Evolutionary conservation across 2,113 vertebrate species (phyloP), one percentile per base, ranked within the genome.

Genomic region (Puntigrus tetrazona): DNA sequence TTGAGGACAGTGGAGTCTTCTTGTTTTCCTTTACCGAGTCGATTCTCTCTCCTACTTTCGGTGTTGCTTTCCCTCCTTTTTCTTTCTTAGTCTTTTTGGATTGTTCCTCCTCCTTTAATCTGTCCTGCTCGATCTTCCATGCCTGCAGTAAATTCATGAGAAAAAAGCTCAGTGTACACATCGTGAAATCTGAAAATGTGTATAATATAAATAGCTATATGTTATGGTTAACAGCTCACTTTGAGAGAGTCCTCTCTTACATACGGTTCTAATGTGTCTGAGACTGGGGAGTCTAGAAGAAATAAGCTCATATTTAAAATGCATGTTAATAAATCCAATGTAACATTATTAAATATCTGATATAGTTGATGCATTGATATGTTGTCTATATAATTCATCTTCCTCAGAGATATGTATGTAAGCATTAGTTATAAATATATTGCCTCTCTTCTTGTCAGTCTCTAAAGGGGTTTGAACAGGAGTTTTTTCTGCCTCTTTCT

Each of bases 121-220:
- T 88, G 0, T 95, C 90, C 81, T 94, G 94, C 38, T 95, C 93
- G 63, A 92, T 86, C 87, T 95, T 96, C 94, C 94, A 96, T 18
- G 95, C 96, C 96, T 97, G 36, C 18, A 50, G 34, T 8, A 63
- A 74, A 29, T 29, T 27, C 7, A 14, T 29, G 3, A 41, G 27
- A 16, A 52, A 16, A 22, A 57, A 2, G 10, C 13, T 38, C 2
- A 16, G 13, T 7, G 31, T 20, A 5, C 34, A 11, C 7, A 36
- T 22, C 5, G 16, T 57, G 29, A 34, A 34, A 52, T 34, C 25
- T 57, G 47, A 57, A 55, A 52, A 57, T 78, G 29, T 55, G 50
- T 20, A 25, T 45, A 20, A 31, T 14, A 18, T 31, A 29, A 75
- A 75, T 38, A 20, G 20, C 36, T 9, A 10, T 67, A 14, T 74